phyloP scores from a whole-genome alignment of 2,888 invertebrate species.

The Hirtodrosophila confusa region DNA sequence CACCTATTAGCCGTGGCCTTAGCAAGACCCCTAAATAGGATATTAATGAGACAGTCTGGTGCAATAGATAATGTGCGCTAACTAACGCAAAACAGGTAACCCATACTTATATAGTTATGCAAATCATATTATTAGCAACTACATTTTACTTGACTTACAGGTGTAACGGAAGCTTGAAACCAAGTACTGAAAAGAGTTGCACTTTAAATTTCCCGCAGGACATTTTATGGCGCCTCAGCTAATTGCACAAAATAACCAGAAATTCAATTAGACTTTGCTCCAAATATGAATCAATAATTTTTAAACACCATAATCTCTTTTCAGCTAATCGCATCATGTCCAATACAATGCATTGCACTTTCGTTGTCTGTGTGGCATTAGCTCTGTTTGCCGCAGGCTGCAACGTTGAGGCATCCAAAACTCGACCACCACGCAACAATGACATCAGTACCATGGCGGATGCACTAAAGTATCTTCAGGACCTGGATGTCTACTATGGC shows the following conservation, averaged over 20 bases:
- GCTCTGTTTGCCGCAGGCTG: conserved; percentile 67
- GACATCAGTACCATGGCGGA: conserved; percentile 87
- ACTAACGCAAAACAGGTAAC: conserved; percentile 1
- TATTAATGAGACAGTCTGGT: conserved; percentile 22
- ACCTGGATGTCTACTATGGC: conserved; percentile 88
- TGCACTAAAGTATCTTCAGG: conserved; percentile 88
- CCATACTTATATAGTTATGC: conserved; percentile 22
- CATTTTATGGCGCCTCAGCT: no score
- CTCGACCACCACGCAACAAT: conserved; percentile 83
- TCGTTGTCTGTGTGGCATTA: conserved; percentile 64
- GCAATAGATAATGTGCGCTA: conserved; percentile 7
- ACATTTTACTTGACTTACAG: conserved; percentile 2
- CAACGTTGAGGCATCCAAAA: conserved; percentile 76
- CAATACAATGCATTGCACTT: conserved; percentile 62
- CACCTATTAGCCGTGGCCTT: conserved; percentile 37
- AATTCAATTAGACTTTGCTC: conserved; percentile 4
- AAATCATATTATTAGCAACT: conserved; percentile 21
- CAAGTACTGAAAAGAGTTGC: no score
- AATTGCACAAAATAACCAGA: background rate
- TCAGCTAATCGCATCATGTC: conserved; percentile 51
- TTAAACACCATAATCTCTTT: no score
- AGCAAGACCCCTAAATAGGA: conserved; percentile 23
- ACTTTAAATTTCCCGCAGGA: no score
- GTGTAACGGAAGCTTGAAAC: no score
- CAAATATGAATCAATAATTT: background rate